A percentile compares a stretch with the other conserved stretches of the same genome.
These are phyloP conservation scores for Tetheella fluctuosa DNA, from an alignment of 2,888 invertebrate species.

Conservation along the genomic window DNA sequence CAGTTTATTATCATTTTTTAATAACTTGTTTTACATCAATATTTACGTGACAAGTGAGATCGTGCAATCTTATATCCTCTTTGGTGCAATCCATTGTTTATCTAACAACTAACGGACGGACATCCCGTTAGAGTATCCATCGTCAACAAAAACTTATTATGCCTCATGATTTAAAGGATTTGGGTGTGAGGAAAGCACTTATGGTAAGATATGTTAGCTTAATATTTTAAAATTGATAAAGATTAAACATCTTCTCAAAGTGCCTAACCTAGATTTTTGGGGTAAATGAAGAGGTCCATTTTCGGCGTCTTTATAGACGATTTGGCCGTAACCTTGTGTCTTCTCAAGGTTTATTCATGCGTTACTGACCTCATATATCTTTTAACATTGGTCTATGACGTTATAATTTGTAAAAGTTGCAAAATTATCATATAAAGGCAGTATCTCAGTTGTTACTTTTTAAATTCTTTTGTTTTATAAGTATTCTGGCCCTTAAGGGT, in stretches of 20 bases:
- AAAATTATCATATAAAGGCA: not conserved
- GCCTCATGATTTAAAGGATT: constrained; percentile 80
- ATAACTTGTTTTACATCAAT: no score
- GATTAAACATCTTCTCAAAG: not conserved
- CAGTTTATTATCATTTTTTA: no score
- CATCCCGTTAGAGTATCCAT: constrained; percentile 44
- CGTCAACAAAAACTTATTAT: constrained; percentile 59
- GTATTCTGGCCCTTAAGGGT: no score
- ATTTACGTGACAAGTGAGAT: no score
- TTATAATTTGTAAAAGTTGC: not conserved
- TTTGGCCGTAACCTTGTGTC: not conserved
- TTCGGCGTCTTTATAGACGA: not conserved
- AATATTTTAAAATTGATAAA: no score
- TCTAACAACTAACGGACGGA: constrained; percentile 33
- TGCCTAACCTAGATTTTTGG: not conserved
- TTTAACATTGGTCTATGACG: not conserved
- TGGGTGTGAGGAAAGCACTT: constrained; percentile 75
- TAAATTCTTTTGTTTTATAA: not conserved
- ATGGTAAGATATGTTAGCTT: constrained; percentile 67
- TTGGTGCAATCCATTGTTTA: not conserved
- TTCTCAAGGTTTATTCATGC: not conserved
- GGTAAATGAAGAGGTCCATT: not conserved
- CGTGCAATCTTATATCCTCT: no score
- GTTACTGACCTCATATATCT: not conserved
- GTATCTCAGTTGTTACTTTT: not conserved